Evolutionary conservation across 2,888 invertebrate species (phyloP).

Genomic region (Dichetophora obliterata): DNA sequence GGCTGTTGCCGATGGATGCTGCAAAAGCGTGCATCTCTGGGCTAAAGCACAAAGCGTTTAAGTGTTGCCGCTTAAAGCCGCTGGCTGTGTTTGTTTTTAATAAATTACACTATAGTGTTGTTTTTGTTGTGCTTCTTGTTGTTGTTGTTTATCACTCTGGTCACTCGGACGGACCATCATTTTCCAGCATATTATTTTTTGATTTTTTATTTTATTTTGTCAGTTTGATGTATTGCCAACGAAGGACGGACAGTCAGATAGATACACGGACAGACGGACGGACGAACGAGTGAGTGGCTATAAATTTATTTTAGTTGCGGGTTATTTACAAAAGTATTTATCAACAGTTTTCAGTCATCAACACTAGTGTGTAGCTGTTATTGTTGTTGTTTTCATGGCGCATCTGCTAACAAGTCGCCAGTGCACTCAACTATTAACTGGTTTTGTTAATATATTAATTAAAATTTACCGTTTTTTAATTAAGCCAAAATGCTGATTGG

Average conservation of each 20-base stretch:
- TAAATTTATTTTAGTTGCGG: conserved; percentile 26
- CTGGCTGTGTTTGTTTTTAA: conserved; percentile 33
- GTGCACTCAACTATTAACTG: not conserved
- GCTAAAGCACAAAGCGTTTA: conserved; percentile 15
- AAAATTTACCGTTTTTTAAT: conserved; percentile 20
- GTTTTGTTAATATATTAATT: conserved; percentile 21
- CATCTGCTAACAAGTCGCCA: too few relatives aligned
- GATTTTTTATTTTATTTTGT: not conserved
- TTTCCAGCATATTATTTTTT: not conserved
- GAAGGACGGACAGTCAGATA: not conserved
- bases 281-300: not conserved
- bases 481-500: conserved; percentile 8
- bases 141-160: conserved; percentile 15
- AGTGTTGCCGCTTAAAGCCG: conserved; percentile 30
- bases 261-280: too few relatives aligned
- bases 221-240: conserved; percentile 1
- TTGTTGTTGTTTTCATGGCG: not conserved
- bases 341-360: conserved; percentile 14
- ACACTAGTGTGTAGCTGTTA: not conserved
- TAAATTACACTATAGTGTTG: not conserved
- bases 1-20: not conserved
- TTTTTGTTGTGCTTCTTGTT: conserved; percentile 10
- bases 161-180: not conserved
- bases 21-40: conserved; percentile 16
- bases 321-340: conserved; percentile 34